Evolutionary conservation across 2,113 vertebrate genomes (phyloP).

Genomic region (Etheostoma cragini): DNA sequence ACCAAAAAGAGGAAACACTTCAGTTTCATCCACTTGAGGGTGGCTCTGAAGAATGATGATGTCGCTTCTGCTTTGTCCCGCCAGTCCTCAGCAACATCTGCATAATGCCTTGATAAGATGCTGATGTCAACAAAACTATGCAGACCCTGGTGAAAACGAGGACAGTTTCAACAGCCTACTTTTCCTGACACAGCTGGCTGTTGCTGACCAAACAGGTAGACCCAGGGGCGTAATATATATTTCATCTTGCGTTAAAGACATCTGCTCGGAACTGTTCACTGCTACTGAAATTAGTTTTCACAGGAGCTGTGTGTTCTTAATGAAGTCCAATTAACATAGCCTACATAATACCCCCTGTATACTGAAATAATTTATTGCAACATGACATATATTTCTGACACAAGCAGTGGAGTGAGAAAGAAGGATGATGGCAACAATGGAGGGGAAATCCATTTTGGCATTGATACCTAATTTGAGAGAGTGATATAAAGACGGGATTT

Average conservation of each 20-base stretch:
- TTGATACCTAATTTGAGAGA: not conserved
- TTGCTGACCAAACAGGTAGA: conserved; percentile 37
- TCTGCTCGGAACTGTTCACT: conserved; percentile 28
- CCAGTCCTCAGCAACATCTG: conserved; percentile 8
- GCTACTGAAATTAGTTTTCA: conserved; percentile 17
- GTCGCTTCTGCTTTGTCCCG: not conserved
- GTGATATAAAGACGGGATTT: not conserved
- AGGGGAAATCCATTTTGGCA: not conserved
- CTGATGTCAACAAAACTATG: conserved; percentile 21
- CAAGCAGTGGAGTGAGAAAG: not conserved
- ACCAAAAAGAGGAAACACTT: not conserved
- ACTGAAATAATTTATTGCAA: not conserved
- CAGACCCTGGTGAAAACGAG: not conserved
- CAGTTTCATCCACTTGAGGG: too few species aligned
- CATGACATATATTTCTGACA: not conserved
- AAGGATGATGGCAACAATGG: not conserved
- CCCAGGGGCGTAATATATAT: conserved; percentile 4
- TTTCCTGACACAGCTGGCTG: conserved; percentile 12
- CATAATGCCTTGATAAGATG: not conserved
- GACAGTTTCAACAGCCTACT: conserved; percentile 12
- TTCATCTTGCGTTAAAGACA: conserved; percentile 24
- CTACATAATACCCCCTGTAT: not conserved
- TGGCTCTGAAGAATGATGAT: not conserved
- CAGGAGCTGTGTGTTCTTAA: not conserved
- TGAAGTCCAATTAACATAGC: not conserved